Conservation (phyloP, 2,888 invertebrate genomes). For the Hyalella azteca region DNA sequence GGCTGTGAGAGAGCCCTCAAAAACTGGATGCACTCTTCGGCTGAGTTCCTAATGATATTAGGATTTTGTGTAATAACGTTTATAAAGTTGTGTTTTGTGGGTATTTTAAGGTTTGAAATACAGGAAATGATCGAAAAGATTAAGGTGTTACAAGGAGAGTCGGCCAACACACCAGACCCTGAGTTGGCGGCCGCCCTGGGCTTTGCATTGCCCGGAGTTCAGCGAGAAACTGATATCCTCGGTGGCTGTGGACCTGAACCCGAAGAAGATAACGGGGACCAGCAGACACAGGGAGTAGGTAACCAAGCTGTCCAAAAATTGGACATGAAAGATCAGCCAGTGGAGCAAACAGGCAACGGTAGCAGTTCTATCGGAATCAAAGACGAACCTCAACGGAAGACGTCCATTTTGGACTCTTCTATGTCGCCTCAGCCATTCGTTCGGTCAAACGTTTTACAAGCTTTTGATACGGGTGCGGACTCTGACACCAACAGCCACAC, state of each 20-base stretch:
- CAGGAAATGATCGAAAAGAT: slow-evolving; percentile 92
- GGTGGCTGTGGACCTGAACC: slow-evolving; percentile 42
- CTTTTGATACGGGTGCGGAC: slow-evolving; percentile 51
- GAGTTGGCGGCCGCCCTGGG: slow-evolving; percentile 55
- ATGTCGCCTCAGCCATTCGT: slow-evolving; percentile 43
- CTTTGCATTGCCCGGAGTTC: slow-evolving; percentile 46
- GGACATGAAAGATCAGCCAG: background rate
- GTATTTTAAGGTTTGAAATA: slow-evolving; percentile 80
- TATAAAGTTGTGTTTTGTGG: slow-evolving; percentile 86
- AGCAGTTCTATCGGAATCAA: slow-evolving; percentile 10
- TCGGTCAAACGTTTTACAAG: slow-evolving; percentile 37
- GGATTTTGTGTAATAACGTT: slow-evolving; percentile 89
- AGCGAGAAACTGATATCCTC: slow-evolving; percentile 46
- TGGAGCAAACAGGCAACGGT: slow-evolving; percentile 16
- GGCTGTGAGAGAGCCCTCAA: slow-evolving; percentile 78
- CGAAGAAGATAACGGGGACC: slow-evolving; percentile 21
- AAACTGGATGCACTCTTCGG: slow-evolving; percentile 78
- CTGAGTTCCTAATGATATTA: slow-evolving; percentile 76
- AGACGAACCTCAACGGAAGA: slow-evolving; percentile 12
- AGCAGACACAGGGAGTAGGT: background rate
- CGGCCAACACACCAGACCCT: slow-evolving; percentile 46
- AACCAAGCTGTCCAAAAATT: background rate
- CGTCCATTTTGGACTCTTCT: slow-evolving; percentile 7
- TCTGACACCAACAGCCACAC: slow-evolving; percentile 58
- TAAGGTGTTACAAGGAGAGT: slow-evolving; percentile 75